Evolutionary conservation across 2,797 vertebrate species (phyloP).

Genomic region (Centroberyx gerrardi): DNA sequence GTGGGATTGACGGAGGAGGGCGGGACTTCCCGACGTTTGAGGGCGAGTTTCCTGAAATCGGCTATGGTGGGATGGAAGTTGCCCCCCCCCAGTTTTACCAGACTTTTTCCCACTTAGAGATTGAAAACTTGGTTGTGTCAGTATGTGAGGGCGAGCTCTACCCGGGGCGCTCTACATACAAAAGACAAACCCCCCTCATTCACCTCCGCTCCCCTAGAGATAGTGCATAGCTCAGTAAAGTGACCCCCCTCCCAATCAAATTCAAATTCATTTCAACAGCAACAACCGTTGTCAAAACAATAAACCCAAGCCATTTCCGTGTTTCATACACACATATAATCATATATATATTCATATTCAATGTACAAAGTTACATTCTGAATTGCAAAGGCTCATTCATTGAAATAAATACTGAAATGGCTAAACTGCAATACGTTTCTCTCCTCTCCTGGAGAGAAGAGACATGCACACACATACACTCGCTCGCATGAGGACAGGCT

Average conservation of each 20-base stretch:
- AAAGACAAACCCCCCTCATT: neutral
- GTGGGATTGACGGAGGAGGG: neutral
- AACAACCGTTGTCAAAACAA: slow-evolving; percentile 59
- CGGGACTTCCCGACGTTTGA: neutral
- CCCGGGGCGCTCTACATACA: neutral
- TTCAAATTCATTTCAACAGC: slow-evolving; percentile 37
- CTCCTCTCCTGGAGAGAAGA: slow-evolving; percentile 63
- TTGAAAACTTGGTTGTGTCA: slow-evolving; percentile 9
- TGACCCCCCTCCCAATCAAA: slow-evolving; percentile 47
- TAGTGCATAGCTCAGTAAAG: slow-evolving; percentile 82
- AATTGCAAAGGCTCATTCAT: slow-evolving; percentile 94
- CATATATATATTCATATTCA: slow-evolving; percentile 87
- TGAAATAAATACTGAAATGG: slow-evolving; percentile 99
- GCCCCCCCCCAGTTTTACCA: neutral
- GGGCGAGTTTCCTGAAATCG: neutral
- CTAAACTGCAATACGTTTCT: slow-evolving; percentile 88
- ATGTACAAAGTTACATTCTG: slow-evolving; percentile 99
- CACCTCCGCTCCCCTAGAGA: slow-evolving; percentile 45
- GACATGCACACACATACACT: slow-evolving; percentile 19
- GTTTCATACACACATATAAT: slow-evolving; percentile 95
- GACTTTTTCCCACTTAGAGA: neutral
- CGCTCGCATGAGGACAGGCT: slow-evolving; percentile 15
- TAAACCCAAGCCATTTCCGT: slow-evolving; percentile 68
- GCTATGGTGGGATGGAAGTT: neutral
- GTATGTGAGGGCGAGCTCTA: neutral